phyloP scores from a whole-genome alignment of 2,797 vertebrate genomes.

The Borostomias antarcticus region DNA sequence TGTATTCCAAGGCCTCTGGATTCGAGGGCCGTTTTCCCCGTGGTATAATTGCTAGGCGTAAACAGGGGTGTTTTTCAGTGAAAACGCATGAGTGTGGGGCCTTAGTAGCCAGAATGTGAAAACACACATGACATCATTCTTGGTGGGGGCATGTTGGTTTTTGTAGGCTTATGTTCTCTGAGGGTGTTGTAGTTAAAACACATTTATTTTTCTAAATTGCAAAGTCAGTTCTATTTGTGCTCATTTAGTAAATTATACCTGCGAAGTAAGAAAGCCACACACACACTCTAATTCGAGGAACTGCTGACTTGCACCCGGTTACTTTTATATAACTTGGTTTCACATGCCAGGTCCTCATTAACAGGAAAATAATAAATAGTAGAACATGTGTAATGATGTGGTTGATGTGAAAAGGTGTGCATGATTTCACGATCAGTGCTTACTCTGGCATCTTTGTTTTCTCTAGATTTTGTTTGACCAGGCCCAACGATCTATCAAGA shows the following conservation, averaged over 20 bases:
- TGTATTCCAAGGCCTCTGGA: too few relatives aligned
- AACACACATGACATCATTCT: constrained; percentile 35
- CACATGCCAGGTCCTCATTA: background rate
- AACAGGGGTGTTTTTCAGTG: background rate
- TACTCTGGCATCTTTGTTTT: constrained; percentile 48
- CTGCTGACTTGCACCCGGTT: constrained; percentile 18
- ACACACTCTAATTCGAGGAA: constrained; percentile 30
- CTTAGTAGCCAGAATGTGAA: constrained; percentile 37
- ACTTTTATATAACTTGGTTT: constrained; percentile 14
- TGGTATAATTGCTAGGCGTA: too few relatives aligned
- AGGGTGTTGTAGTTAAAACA: constrained; percentile 28
- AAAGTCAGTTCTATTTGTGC: constrained; percentile 44
- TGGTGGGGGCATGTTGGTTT: background rate
- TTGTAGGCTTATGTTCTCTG: background rate
- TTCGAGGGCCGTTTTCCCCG: too few relatives aligned
- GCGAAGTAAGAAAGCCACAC: constrained; percentile 51
- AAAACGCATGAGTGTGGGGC: constrained; percentile 15
- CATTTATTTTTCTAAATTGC: constrained; percentile 46
- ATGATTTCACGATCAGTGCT: background rate
- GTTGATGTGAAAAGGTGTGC: constrained; percentile 4
- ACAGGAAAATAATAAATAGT: background rate
- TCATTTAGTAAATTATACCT: constrained; percentile 37
- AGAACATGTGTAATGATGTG: background rate
- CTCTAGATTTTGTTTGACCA: constrained; percentile 96
- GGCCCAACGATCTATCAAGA: constrained; percentile 96